Evolutionary conservation across 2,888 invertebrate species (phyloP).

Genomic region (Polydrusus tereticollis): DNA sequence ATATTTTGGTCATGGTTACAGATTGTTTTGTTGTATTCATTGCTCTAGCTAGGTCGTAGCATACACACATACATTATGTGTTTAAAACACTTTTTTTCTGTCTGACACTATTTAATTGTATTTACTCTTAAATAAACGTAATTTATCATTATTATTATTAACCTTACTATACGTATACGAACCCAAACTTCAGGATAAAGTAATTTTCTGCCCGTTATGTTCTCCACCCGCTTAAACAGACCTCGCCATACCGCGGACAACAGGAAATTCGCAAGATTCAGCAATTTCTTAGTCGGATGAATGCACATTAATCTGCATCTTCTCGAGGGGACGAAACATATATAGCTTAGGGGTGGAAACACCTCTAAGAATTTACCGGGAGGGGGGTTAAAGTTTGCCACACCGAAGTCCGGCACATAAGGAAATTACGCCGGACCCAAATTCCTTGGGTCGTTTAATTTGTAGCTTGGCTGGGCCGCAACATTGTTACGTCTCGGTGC

Average conservation of each 20-base stretch:
- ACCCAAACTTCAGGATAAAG: constrained; percentile 44
- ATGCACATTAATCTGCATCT: constrained; percentile 67
- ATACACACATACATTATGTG: no score
- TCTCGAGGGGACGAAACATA: constrained; percentile 52
- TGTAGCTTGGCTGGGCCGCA: constrained; percentile 54
- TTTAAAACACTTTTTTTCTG: no score
- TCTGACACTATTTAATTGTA: no score
- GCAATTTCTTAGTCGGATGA: constrained; percentile 67
- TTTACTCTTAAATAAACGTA: constrained; percentile 50
- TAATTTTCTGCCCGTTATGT: constrained; percentile 61
- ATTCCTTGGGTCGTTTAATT: constrained; percentile 67
- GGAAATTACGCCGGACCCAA: constrained; percentile 62
- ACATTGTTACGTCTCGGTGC: constrained; percentile 50
- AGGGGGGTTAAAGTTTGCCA: constrained; percentile 35
- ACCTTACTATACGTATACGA: no score
- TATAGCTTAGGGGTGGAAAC: constrained; percentile 46
- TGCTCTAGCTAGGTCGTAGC: no score
- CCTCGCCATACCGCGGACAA: constrained; percentile 31
- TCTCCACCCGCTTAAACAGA: constrained; percentile 29
- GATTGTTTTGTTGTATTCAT: no score
- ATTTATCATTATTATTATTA: constrained; percentile 50
- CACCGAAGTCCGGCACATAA: constrained; percentile 59
- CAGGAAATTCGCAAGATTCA: constrained; percentile 54
- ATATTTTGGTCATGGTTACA: no score
- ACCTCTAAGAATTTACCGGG: constrained; percentile 64